These are phyloP conservation scores for Chaetoderma sp. DNA, from an alignment of 2,888 invertebrate genomes.

Conservation along the genomic window DNA sequence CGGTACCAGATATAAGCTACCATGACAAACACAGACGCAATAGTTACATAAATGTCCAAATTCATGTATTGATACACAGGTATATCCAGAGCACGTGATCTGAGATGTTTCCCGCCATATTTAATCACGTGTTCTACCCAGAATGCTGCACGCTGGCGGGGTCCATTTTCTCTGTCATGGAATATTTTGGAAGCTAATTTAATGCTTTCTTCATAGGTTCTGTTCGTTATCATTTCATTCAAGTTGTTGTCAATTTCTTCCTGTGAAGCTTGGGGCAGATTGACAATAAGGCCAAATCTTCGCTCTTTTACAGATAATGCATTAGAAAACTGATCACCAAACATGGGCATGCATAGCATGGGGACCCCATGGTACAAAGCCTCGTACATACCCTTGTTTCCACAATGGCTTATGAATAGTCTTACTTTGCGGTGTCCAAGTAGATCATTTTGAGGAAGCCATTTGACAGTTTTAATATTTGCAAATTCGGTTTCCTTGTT, in stretches of 20 bases:
- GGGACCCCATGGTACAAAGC: conserved; percentile 48
- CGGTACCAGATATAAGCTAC: too few species aligned
- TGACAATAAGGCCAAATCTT: not conserved
- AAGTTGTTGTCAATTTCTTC: conserved; percentile 18
- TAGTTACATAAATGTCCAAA: too few species aligned
- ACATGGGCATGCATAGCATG: conserved; percentile 40
- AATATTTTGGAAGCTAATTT: conserved; percentile 24
- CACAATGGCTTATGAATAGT: conserved; percentile 48
- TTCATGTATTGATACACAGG: conserved; percentile 33
- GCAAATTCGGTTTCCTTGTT: conserved; percentile 17
- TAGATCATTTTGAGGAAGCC: conserved; percentile 48
- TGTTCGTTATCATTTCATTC: conserved; percentile 5
- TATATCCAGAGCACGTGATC: conserved; percentile 20
- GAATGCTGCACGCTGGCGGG: conserved; percentile 27
- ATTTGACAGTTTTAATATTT: conserved; percentile 34
- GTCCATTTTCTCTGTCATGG: not conserved
- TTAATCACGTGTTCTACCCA: conserved; percentile 37
- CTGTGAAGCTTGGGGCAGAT: not conserved
- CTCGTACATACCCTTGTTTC: conserved; percentile 47
- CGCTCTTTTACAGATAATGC: conserved; percentile 24
- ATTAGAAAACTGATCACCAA: conserved; percentile 40
- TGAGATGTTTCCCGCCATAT: conserved; percentile 27
- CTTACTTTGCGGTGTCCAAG: conserved; percentile 38
- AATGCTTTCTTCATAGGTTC: conserved; percentile 14
- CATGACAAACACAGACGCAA: too few species aligned